A percentile compares a stretch with the other conserved stretches of the same genome.
Conservation (phyloP, 2,888 invertebrate species). For the Temnothorax rugatulus region DNA sequence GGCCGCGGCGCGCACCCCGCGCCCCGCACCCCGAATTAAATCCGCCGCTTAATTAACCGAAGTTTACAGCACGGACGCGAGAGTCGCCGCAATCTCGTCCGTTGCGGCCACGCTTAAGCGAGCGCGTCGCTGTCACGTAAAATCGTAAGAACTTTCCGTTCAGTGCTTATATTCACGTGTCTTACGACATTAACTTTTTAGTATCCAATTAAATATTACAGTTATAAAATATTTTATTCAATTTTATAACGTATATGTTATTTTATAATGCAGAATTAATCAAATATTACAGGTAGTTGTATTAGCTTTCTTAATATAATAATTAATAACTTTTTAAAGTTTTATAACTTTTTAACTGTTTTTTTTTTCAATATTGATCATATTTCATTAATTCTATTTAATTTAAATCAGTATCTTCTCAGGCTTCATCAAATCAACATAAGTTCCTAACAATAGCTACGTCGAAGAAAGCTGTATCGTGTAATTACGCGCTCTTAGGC, state of each 20-base stretch:
- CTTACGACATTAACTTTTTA: conserved; percentile 13
- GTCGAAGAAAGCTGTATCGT: conserved; percentile 13
- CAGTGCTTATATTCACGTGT: background rate
- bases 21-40: conserved; percentile 63
- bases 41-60: conserved; percentile 77
- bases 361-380: background rate
- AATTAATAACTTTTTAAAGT: background rate
- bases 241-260: background rate
- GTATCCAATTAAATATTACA: conserved; percentile 29
- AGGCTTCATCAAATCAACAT: background rate
- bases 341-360: background rate
- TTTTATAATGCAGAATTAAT: background rate
- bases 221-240: background rate
- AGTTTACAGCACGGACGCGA: conserved; percentile 70
- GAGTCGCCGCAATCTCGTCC: conserved; percentile 51
- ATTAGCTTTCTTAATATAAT: background rate
- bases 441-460: background rate
- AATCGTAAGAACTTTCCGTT: conserved; percentile 25
- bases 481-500: conserved; percentile 31
- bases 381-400: background rate
- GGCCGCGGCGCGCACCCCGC: conserved; percentile 49
- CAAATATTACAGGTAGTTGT: background rate
- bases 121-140: conserved; percentile 20
- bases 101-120: conserved; percentile 24
- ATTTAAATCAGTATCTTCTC: conserved; percentile 13